Percentiles rank a stretch among this genome's conserved stretches.
phyloP scores from a whole-genome alignment of 2,113 vertebrate genomes.

The Andinoacara biseriatus region DNA sequence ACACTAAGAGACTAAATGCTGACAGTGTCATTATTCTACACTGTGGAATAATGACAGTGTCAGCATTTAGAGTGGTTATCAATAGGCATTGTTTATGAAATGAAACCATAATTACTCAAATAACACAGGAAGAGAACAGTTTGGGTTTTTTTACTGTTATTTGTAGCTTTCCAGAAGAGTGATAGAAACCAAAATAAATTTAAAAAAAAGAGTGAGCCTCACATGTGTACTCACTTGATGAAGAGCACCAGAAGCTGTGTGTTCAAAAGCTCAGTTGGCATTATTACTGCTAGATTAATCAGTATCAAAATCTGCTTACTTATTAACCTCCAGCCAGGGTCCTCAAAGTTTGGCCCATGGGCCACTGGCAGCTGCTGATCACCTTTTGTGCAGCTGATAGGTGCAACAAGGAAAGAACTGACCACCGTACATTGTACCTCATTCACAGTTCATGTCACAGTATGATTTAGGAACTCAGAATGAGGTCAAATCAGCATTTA shows the following conservation, averaged over 20 bases:
- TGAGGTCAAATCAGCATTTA: neutral
- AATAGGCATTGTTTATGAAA: neutral
- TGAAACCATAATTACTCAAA: neutral
- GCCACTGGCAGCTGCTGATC: neutral
- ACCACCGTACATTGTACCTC: neutral
- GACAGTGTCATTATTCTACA: too few species aligned
- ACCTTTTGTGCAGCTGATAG: neutral
- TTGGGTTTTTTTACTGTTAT: neutral
- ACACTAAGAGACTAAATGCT: too few species aligned
- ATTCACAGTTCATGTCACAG: neutral
- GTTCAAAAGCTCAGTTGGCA: neutral
- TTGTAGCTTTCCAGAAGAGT: neutral
- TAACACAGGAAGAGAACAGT: neutral
- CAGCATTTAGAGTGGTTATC: neutral
- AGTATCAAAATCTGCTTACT: neutral
- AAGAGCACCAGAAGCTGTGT: rapidly evolving
- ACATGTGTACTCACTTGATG: neutral
- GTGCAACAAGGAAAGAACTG: neutral
- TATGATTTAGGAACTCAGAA: neutral
- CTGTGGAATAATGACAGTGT: too few species aligned
- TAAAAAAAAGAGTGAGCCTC: neutral
- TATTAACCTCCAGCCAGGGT: neutral
- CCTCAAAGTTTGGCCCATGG: neutral
- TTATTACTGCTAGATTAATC: neutral
- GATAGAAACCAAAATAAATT: neutral